Conservation (phyloP, 2,113 vertebrate genomes). For the Corythaeola cristata region DNA sequence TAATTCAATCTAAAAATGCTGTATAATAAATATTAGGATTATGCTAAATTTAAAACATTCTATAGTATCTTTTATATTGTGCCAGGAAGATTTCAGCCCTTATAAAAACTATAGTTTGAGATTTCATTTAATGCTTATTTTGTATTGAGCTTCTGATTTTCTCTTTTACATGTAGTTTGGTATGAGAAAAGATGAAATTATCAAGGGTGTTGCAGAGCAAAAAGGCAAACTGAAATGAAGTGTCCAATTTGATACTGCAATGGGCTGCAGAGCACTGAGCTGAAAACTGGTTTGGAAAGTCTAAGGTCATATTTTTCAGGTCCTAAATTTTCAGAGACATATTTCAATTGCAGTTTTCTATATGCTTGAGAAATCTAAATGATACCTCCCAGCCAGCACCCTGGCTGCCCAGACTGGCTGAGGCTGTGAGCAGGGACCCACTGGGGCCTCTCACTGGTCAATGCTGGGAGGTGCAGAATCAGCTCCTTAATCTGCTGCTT, state of each 20-base stretch:
- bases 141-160: not conserved
- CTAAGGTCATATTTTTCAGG: not conserved
- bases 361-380: not conserved
- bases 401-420: not conserved
- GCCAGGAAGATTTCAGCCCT: not conserved
- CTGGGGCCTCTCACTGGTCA: not conserved
- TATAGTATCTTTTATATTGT: not conserved
- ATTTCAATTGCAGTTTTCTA: not conserved
- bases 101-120: not conserved
- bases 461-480: not conserved
- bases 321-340: not conserved
- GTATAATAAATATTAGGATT: not conserved
- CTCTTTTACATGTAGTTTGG: not conserved
- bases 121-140: not conserved
- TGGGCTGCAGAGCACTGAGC: not conserved
- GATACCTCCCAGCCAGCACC: accelerated
- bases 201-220: not conserved
- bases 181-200: not conserved
- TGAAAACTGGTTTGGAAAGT: not conserved
- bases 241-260: not conserved
- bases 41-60: not conserved
- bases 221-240: not conserved
- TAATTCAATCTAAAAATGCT: not conserved
- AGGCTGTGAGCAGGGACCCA: not conserved
- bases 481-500: not conserved